These are phyloP conservation scores for Lacerta bilineata DNA, from an alignment of 2,797 vertebrate genomes.

Conservation along the genomic window DNA sequence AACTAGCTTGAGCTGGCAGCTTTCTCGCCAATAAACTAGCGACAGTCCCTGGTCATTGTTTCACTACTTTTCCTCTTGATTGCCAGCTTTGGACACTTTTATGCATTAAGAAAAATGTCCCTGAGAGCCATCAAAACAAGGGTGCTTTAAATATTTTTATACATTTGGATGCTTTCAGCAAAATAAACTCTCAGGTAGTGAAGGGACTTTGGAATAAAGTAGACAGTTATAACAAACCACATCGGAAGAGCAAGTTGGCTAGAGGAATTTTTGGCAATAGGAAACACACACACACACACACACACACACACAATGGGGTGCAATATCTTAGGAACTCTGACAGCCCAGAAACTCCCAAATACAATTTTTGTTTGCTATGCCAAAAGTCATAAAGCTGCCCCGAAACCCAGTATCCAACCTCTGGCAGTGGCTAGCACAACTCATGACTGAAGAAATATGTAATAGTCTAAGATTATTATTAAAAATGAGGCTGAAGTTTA, in stretches of 20 bases:
- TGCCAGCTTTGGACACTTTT: conserved; percentile 25
- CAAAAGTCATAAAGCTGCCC: background rate
- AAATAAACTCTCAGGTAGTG: background rate
- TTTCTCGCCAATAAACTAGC: conserved; percentile 20
- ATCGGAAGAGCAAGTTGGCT: no score
- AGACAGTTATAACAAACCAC: background rate
- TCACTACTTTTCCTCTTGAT: conserved; percentile 33
- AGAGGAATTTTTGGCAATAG: background rate
- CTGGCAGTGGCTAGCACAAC: background rate
- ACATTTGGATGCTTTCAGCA: background rate
- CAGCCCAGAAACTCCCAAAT: background rate
- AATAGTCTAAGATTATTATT: background rate
- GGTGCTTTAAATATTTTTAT: conserved; percentile 11
- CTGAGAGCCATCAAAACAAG: conserved; percentile 11
- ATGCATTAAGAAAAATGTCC: conserved; percentile 28
- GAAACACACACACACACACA: background rate
- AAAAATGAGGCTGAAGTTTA: no score
- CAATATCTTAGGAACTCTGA: background rate
- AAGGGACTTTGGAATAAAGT: background rate
- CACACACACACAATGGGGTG: background rate
- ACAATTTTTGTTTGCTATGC: background rate
- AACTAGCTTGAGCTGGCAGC: background rate
- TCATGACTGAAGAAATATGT: background rate
- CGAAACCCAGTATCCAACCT: no score
- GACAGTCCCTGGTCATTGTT: conserved; percentile 47